These are phyloP conservation scores for Schizopygopsis malacanthus DNA, from an alignment of 2,797 vertebrate genomes.

Conservation along the genomic window DNA sequence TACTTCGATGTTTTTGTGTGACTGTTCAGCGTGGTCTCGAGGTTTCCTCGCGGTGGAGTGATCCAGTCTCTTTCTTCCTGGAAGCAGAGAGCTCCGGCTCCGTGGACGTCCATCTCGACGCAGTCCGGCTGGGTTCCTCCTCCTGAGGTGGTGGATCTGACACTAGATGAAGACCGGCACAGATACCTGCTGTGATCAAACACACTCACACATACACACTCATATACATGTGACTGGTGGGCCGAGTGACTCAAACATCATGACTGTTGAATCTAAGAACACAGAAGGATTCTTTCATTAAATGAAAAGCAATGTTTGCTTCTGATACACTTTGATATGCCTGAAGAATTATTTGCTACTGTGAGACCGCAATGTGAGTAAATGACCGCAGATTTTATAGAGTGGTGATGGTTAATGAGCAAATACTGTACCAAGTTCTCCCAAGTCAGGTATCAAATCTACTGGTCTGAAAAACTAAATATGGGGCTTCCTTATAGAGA, in stretches of 20 bases:
- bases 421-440: not conserved
- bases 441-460: not conserved
- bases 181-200: constrained; percentile 91
- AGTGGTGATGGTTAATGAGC: not conserved
- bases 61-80: constrained; percentile 95
- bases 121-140: constrained; percentile 93
- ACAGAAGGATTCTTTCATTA: constrained; percentile 21
- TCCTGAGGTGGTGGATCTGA: constrained; percentile 95
- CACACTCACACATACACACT: constrained; percentile 55
- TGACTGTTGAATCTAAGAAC: constrained; percentile 37
- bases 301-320: constrained; percentile 13
- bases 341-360: constrained; percentile 28
- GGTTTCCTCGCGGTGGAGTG: constrained; percentile 89
- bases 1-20: not conserved
- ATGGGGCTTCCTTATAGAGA: constrained; percentile 21
- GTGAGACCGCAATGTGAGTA: not conserved
- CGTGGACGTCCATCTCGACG: constrained; percentile 90
- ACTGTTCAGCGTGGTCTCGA: constrained; percentile 80
- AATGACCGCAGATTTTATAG: not conserved
- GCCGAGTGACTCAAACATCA: constrained; percentile 52
- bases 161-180: constrained; percentile 94
- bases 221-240: constrained; percentile 36
- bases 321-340: constrained; percentile 27
- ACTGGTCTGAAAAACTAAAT: not conserved
- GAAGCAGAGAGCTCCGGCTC: constrained; percentile 87